A percentile compares a stretch with the other conserved stretches of the same genome.
Evolutionary conservation across 2,797 vertebrate genomes (phyloP).

Genomic region (Trichosurus vulpecula): DNA sequence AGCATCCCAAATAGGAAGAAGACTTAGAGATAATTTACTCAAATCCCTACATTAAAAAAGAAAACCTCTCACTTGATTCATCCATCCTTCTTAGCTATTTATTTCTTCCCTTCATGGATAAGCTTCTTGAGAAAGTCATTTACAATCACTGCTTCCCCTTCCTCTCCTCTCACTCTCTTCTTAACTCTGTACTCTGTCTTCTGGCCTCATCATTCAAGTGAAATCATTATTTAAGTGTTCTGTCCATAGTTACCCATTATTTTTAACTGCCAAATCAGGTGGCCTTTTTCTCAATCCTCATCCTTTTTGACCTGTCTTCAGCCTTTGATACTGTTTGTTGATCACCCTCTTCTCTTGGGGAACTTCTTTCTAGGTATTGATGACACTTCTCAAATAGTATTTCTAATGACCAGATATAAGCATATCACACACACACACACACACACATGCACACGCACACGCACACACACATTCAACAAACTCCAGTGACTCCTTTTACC

Average conservation of each 20-base stretch:
- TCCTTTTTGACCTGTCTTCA: not conserved
- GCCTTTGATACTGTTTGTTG: not conserved
- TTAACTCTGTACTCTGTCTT: not conserved
- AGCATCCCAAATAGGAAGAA: not conserved
- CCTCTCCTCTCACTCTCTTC: not conserved
- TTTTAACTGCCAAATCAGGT: not conserved
- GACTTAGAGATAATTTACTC: not conserved
- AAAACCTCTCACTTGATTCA: not conserved
- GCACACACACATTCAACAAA: not conserved
- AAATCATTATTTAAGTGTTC: not conserved
- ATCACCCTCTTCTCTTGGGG: not conserved
- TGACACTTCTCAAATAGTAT: not conserved
- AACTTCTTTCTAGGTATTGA: not conserved
- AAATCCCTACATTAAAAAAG: not conserved
- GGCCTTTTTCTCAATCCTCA: not conserved
- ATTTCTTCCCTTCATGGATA: not conserved
- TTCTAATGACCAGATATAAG: not conserved
- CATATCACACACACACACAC: no score
- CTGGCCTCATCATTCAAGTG: not conserved
- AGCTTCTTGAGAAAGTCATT: not conserved
- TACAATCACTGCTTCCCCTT: not conserved
- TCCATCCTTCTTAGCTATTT: not conserved
- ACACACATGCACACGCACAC: no score
- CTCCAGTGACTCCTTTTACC: no score
- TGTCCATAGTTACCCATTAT: not conserved